These are phyloP conservation scores for Neogale vison DNA, from an alignment of 2,113 vertebrate genomes.

Conservation along the genomic window DNA sequence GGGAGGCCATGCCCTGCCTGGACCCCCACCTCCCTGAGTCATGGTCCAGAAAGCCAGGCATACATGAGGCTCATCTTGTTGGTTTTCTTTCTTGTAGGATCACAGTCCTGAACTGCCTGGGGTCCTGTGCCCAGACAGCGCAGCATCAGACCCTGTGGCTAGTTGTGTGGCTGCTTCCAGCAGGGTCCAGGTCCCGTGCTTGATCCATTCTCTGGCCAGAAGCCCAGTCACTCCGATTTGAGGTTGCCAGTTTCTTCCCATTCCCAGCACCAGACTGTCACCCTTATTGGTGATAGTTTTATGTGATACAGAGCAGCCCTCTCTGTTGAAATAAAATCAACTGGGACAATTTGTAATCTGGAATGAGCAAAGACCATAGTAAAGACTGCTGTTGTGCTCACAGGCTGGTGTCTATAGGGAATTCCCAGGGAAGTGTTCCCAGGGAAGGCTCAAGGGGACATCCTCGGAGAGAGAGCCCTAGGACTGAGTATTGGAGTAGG, in stretches of 20 bases:
- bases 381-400: neutral
- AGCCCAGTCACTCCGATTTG: neutral
- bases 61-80: neutral
- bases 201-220: neutral
- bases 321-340: conserved; percentile 3
- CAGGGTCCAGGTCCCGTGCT: neutral
- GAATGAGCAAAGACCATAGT: neutral
- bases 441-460: neutral
- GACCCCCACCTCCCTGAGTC: fast-evolving
- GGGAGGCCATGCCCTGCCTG: neutral
- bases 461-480: no score
- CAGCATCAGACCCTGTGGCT: neutral
- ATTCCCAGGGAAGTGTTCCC: neutral
- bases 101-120: neutral
- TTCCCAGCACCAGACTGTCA: neutral
- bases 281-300: neutral
- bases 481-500: neutral
- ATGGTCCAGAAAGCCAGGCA: neutral
- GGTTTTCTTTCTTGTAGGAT: neutral
- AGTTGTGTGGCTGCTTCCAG: neutral
- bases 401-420: neutral
- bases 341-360: neutral
- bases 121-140: neutral
- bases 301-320: neutral
- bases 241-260: neutral